A percentile compares a stretch with the other conserved stretches of the same genome.
Conservation (phyloP, 2,888 invertebrate species). For the Gari tellinella region DNA sequence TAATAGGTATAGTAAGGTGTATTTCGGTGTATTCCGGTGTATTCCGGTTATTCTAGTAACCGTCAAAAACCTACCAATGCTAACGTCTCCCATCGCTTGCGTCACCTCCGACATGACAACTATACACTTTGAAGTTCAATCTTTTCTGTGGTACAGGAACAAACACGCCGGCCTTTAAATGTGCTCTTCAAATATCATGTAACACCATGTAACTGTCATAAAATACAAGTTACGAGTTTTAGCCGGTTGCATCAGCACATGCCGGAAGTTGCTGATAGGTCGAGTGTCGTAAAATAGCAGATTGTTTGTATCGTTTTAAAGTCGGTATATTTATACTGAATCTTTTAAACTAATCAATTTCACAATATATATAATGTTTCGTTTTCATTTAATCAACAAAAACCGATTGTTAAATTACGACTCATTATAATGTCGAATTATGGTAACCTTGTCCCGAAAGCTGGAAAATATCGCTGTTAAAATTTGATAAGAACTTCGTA, state of each 20-base stretch:
- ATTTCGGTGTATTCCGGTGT: too few relatives aligned
- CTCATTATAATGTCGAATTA: conserved; percentile 43
- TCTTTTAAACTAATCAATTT: too few relatives aligned
- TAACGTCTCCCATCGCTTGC: conserved; percentile 52
- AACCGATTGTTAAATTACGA: conserved; percentile 15
- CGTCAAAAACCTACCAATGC: conserved; percentile 66
- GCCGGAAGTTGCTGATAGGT: conserved; percentile 2
- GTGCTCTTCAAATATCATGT: neutral
- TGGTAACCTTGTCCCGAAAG: conserved; percentile 23
- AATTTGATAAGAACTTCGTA: too few relatives aligned
- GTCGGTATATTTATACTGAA: too few relatives aligned
- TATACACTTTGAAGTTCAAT: too few relatives aligned
- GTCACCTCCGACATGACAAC: conserved; percentile 59
- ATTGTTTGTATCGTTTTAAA: too few relatives aligned
- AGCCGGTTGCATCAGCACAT: conserved; percentile 47
- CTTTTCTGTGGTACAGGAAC: too few relatives aligned
- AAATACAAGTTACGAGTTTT: neutral
- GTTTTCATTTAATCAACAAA: too few relatives aligned
- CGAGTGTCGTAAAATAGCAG: conserved; percentile 9
- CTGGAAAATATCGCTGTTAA: conserved; percentile 1
- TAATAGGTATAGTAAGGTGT: too few relatives aligned
- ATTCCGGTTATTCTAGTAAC: too few relatives aligned
- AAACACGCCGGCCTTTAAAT: too few relatives aligned
- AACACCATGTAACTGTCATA: conserved; percentile 3
- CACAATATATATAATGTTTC: too few relatives aligned